These are phyloP conservation scores for Caranx melampygus DNA, from an alignment of 2,113 vertebrate genomes.

Conservation along the genomic window DNA sequence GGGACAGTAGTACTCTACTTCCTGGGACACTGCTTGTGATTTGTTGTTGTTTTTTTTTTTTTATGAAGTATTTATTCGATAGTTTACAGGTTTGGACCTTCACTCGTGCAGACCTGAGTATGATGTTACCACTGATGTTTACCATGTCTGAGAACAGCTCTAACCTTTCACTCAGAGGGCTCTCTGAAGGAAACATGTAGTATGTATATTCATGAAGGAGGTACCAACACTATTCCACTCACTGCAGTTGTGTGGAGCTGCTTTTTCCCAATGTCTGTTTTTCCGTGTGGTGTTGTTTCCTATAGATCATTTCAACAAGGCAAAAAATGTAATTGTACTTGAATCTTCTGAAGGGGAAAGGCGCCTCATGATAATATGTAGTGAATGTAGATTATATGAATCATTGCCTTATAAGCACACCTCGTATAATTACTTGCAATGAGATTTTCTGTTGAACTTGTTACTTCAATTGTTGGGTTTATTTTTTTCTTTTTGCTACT, in stretches of 20 bases:
- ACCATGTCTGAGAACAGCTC: neutral
- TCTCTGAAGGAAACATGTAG: conserved; percentile 21
- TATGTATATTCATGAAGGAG: conserved; percentile 38
- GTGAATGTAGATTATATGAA: conserved; percentile 2
- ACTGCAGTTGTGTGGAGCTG: conserved; percentile 6
- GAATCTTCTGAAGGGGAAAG: conserved; percentile 42
- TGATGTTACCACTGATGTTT: conserved; percentile 32
- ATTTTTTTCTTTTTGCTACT: conserved; percentile 3
- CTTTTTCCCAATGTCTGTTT: neutral
- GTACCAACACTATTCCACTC: conserved; percentile 34
- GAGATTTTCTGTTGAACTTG: conserved; percentile 39
- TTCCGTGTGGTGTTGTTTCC: neutral
- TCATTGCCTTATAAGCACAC: conserved; percentile 49
- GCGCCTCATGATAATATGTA: neutral
- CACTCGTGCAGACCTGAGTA: neutral
- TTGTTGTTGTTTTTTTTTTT: neutral
- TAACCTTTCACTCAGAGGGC: conserved; percentile 30
- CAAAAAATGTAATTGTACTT: conserved; percentile 42
- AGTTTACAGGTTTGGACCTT: conserved; percentile 26
- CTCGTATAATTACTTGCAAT: conserved; percentile 18
- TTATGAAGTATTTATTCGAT: conserved; percentile 24
- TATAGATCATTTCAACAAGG: conserved; percentile 8
- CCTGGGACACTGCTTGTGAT: conserved; percentile 9
- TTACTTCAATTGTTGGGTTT: neutral
- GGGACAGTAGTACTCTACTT: neutral